These are phyloP conservation scores for Noctua janthe DNA, from an alignment of 2,888 invertebrate species.

Conservation along the genomic window DNA sequence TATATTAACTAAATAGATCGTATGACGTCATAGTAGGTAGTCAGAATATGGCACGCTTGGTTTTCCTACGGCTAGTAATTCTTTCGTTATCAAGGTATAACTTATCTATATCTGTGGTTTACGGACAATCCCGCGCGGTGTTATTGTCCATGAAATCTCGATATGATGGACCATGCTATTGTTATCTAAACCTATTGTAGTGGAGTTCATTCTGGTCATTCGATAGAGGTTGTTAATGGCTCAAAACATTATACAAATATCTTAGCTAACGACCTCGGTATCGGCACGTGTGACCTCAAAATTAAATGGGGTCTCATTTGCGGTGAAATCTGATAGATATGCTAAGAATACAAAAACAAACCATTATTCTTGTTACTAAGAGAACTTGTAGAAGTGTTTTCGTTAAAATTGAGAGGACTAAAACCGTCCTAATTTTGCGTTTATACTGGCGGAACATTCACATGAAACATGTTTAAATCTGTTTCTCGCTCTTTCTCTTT, in stretches of 20 bases:
- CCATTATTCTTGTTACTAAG: background rate
- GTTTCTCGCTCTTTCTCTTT: background rate
- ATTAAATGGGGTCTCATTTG: slow-evolving; percentile 27
- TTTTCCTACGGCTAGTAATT: too few relatives aligned
- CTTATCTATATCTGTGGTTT: too few relatives aligned
- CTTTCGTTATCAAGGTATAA: too few relatives aligned
- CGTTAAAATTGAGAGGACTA: background rate
- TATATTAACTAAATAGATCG: too few relatives aligned
- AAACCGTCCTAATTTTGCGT: background rate
- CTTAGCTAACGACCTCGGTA: background rate
- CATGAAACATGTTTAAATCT: background rate
- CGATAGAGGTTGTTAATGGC: slow-evolving; percentile 6
- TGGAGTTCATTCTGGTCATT: slow-evolving; percentile 2
- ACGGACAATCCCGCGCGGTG: background rate
- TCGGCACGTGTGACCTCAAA: slow-evolving; percentile 25
- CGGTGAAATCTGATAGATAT: slow-evolving; percentile 21
- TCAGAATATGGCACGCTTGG: too few relatives aligned
- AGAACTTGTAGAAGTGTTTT: background rate
- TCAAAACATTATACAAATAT: slow-evolving; percentile 21
- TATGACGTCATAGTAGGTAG: too few relatives aligned
- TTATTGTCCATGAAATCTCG: background rate
- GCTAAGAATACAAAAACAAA: background rate
- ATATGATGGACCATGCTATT: background rate
- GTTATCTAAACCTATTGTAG: slow-evolving; percentile 3
- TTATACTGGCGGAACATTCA: background rate